Evolutionary conservation across 2,888 invertebrate species (phyloP).

Genomic region (Caenorhabditis doughertyi): DNA sequence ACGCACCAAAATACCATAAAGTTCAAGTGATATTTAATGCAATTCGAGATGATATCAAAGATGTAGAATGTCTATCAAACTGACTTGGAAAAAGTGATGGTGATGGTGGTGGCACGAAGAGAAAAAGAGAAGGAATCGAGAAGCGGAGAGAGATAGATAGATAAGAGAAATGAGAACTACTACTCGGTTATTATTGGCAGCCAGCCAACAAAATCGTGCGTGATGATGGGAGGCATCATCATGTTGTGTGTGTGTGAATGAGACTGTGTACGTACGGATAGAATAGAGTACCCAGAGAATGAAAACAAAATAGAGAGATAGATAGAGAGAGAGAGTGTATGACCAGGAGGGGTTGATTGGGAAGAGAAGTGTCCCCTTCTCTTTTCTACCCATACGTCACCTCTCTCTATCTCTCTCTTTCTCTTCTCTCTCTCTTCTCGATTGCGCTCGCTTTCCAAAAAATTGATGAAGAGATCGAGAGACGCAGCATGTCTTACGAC

Average conservation of each 20-base stretch:
- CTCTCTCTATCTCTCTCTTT: slow-evolving; percentile 1
- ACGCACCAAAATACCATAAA: background rate
- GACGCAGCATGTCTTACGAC: slow-evolving; percentile 28
- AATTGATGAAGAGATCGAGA: background rate
- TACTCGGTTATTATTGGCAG: slow-evolving; percentile 46
- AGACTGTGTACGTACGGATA: slow-evolving; percentile 13
- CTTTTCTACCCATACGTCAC: background rate
- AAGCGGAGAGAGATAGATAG: background rate
- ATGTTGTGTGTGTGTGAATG: slow-evolving; percentile 3
- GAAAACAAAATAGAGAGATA: background rate
- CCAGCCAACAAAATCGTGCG: slow-evolving; percentile 50
- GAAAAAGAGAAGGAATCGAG: too few species aligned
- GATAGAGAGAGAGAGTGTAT: slow-evolving; percentile 21
- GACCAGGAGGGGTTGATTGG: slow-evolving; percentile 20
- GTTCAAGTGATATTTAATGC: too few species aligned
- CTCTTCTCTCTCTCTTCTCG: slow-evolving; percentile 19
- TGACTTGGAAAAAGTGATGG: too few species aligned
- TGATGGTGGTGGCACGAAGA: too few species aligned
- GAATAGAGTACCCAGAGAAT: background rate
- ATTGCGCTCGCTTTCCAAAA: slow-evolving; percentile 11
- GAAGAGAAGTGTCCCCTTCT: background rate
- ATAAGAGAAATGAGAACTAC: background rate
- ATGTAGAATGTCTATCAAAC: too few species aligned
- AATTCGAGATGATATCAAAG: too few species aligned
- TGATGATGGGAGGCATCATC: too few species aligned